Percentiles rank a stretch among this genome's conserved stretches.
Conservation (phyloP, 1,140 invertebrate genomes). For the Neotoxoptera formosana region DNA sequence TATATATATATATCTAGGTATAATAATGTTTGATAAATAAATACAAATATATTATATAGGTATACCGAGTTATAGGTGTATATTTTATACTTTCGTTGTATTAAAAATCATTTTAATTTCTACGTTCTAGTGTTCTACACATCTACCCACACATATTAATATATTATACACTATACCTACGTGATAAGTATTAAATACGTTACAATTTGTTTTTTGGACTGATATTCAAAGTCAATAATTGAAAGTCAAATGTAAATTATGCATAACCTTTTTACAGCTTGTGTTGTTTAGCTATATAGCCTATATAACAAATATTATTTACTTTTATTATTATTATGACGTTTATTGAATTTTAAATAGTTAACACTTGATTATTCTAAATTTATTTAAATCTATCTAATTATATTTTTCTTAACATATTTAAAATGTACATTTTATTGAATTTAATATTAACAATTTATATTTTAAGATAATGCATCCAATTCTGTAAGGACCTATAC, state of each 20-base stretch:
- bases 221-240: neutral
- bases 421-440: no score
- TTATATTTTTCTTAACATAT: neutral
- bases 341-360: neutral
- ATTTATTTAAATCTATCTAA: neutral
- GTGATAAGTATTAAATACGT: no score
- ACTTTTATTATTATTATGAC: neutral
- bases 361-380: neutral
- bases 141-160: no score
- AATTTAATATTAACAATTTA: no score
- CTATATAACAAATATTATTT: neutral
- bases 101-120: neutral
- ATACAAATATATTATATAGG: neutral
- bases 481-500: no score
- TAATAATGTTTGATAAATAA: neutral
- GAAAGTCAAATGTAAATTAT: conserved; percentile 17
- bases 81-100: neutral
- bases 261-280: neutral
- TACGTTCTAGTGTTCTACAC: neutral
- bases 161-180: no score
- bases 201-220: neutral
- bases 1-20: neutral
- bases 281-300: neutral
- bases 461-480: neutral
- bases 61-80: neutral